Percentiles rank a stretch among this genome's conserved stretches.
phyloP scores from a whole-genome alignment of 2,113 vertebrate species.

The Osmerus eperlanus region DNA sequence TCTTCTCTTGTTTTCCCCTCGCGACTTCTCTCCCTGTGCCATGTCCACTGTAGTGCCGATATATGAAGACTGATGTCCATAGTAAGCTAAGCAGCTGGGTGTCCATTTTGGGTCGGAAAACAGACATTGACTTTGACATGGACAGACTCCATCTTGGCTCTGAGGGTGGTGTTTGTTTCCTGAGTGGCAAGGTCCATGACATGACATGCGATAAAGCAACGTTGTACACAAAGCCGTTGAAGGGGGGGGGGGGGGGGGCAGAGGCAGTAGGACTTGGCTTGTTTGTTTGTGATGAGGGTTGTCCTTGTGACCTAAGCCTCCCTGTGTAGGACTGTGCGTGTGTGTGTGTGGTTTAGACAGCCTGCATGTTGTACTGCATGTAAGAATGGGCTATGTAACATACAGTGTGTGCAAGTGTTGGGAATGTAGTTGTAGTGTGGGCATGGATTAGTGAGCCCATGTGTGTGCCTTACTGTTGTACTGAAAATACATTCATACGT shows the following conservation, averaged over 20 bases:
- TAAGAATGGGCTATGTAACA: neutral
- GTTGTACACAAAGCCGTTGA: no score
- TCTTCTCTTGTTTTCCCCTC: no score
- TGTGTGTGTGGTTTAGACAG: neutral
- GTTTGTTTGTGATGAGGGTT: conserved; percentile 34
- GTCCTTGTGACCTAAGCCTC: conserved; percentile 7
- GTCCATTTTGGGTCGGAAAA: neutral
- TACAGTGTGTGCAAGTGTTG: neutral
- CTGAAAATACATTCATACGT: no score
- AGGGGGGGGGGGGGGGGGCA: conserved; percentile 5
- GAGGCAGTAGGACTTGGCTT: neutral
- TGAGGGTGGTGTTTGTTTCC: neutral
- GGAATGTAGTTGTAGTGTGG: no score
- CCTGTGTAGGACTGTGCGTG: conserved; percentile 11
- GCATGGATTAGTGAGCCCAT: no score
- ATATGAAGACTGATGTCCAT: no score
- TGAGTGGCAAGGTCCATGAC: neutral
- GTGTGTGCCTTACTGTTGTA: no score
- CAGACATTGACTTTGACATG: no score
- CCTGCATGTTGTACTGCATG: conserved; percentile 4
- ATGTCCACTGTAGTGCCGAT: no score
- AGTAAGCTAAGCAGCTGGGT: conserved; percentile 7
- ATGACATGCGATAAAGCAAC: neutral
- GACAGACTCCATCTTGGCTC: neutral
- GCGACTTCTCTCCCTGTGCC: no score